Evolutionary conservation across 2,888 invertebrate species (phyloP), one percentile per base, ranked within the genome.

Genomic region (Diaphora mendica): DNA sequence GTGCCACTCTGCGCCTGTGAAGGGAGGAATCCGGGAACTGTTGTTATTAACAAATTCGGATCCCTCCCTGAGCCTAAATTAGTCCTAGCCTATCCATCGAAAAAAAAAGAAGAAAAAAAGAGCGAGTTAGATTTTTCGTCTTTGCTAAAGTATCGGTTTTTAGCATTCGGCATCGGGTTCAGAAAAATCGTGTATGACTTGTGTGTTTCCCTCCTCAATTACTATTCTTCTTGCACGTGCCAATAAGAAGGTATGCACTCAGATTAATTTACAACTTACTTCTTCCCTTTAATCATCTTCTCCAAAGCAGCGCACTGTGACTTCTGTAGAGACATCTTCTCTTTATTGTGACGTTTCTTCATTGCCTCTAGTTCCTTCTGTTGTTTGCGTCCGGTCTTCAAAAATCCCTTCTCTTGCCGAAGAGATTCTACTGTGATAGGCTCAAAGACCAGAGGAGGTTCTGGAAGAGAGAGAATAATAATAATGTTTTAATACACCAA

Each of bases 331-430:
- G 97, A 94, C 88, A 97, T 96, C 90, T 99, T 97, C 93, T 99
- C 99, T 91, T 99, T 99, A 82, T 97, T 96, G 87, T 99, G 99
- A 73, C 98, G 97, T 91, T 99, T 99, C 90, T 97, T 97, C 94
- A 99, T 95, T 9, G 98, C 96, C 75, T 99, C 99, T 78, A 98
- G 91, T 86, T 99, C 99, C 89, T 99, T 99, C 92, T 98, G 98
- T 89, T 99, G 99, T 91, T 99, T 99, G 87, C 99, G 98, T 68
- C 98, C 97, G 55, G 98, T 97, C 95, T 99, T 99, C 85, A 97
- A 96, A 94, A 98, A 99, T 39, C 97, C 97, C 91, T 99, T 99
- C 92, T 99, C 99, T 85, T 97, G 97, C 33, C 98, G 97, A 68
- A 99, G 96, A 4, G 97, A 97, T 82, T 99, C 99, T 66, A 98